Conservation (phyloP, 2,797 vertebrate species). For the Danionella dracula region DNA sequence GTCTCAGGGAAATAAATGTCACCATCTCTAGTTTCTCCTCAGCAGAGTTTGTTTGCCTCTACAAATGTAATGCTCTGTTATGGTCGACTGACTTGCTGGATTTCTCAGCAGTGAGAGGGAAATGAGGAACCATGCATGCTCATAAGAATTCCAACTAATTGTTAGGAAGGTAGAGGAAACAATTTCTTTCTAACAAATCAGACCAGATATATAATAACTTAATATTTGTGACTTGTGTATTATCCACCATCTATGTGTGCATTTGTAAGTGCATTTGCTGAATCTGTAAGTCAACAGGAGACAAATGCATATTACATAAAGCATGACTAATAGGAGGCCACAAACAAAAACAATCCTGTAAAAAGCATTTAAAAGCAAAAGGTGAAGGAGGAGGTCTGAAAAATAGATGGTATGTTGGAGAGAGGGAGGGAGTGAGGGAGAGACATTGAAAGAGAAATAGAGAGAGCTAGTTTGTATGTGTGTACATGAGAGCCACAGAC, state of each 20-base stretch:
- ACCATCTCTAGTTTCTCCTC: conserved; percentile 7
- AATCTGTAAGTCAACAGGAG: conserved; percentile 10
- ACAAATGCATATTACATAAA: conserved; percentile 12
- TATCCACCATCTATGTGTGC: conserved; percentile 1
- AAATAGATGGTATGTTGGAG: background rate
- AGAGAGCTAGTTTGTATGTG: background rate
- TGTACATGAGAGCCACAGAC: background rate
- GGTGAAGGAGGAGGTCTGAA: background rate
- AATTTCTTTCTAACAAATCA: no score
- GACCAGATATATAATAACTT: no score
- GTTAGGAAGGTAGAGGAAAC: background rate
- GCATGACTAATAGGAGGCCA: background rate
- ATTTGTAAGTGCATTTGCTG: background rate
- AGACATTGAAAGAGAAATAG: background rate
- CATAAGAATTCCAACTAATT: conserved; percentile 1
- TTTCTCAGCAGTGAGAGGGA: background rate
- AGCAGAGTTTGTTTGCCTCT: conserved; percentile 4
- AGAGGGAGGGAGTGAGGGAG: background rate
- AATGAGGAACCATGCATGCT: conserved; percentile 7
- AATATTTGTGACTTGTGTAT: conserved; percentile 24
- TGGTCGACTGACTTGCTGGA: background rate
- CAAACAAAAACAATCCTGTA: background rate
- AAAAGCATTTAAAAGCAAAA: background rate
- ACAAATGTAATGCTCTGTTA: conserved; percentile 1
- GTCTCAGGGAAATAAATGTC: conserved; percentile 26